Evolutionary conservation across 2,888 invertebrate species (phyloP).

Genomic region (Cheilosia grossa): DNA sequence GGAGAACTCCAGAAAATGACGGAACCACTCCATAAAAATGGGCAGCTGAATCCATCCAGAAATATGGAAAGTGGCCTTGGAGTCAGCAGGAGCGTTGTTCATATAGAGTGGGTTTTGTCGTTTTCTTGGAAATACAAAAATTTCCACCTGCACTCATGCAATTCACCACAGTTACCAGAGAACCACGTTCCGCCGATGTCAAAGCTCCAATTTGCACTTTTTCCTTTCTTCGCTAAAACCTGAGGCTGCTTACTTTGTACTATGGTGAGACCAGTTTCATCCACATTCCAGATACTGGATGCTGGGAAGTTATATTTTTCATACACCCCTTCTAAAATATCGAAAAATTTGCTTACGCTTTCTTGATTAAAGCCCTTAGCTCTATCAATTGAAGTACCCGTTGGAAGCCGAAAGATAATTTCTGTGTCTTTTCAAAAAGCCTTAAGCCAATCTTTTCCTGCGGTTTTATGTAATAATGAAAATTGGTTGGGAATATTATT

Average conservation of each 20-base stretch:
- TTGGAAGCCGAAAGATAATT: no score
- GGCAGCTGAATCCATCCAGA: conserved; percentile 39
- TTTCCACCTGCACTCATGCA: conserved; percentile 28
- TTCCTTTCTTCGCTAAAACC: conserved; percentile 23
- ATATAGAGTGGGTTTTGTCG: no score
- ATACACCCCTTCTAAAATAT: neutral
- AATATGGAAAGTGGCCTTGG: neutral
- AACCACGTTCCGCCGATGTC: conserved; percentile 29
- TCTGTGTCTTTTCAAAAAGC: no score
- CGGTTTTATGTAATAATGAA: no score
- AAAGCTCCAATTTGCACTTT: conserved; percentile 24
- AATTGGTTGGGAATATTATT: no score
- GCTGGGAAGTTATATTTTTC: neutral
- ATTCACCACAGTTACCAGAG: conserved; percentile 16
- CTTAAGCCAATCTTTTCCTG: no score
- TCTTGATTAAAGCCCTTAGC: no score
- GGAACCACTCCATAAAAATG: conserved; percentile 12
- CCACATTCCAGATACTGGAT: neutral
- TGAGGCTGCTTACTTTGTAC: neutral
- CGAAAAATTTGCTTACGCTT: no score
- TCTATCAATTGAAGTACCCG: no score
- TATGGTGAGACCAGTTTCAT: neutral
- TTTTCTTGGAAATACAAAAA: conserved; percentile 19
- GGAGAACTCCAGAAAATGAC: neutral
- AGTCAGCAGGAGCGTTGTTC: no score